phyloP scores from a whole-genome alignment of 2,888 invertebrate species.

The Drosophila testacea region DNA sequence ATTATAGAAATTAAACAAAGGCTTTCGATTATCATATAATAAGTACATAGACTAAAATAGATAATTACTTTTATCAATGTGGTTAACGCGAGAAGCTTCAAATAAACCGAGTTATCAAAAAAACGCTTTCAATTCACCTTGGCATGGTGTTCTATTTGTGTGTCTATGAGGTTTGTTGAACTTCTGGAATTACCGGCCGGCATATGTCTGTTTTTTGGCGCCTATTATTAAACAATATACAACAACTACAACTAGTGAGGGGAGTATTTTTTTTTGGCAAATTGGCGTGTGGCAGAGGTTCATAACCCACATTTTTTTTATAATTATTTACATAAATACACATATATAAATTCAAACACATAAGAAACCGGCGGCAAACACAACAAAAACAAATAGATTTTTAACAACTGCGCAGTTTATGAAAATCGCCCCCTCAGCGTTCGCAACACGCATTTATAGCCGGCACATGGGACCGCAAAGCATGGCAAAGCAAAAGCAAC shows the following conservation, averaged over 20 bases:
- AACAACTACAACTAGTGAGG: conserved; percentile 1
- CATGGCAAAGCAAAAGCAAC: conserved; percentile 18
- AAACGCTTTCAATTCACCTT: conserved; percentile 34
- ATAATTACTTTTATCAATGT: too few species aligned
- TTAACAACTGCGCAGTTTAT: conserved; percentile 53
- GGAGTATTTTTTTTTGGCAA: conserved; percentile 2
- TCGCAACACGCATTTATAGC: conserved; percentile 26
- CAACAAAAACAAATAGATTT: conserved; percentile 48
- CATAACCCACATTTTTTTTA: conserved; percentile 46
- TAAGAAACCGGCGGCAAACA: conserved; percentile 26
- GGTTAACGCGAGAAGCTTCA: conserved; percentile 17
- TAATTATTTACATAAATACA: conserved; percentile 10
- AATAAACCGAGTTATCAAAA: conserved; percentile 15
- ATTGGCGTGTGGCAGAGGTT: conserved; percentile 44
- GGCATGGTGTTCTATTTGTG: conserved; percentile 6
- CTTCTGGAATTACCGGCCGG: conserved; percentile 58
- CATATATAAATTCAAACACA: conserved; percentile 7
- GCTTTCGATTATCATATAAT: background rate
- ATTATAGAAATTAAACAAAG: conserved; percentile 5
- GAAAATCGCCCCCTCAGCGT: conserved; percentile 44
- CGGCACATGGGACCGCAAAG: conserved; percentile 30
- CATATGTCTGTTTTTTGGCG: conserved; percentile 33
- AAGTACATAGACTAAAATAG: too few species aligned
- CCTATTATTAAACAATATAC: conserved; percentile 14
- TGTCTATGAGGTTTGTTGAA: conserved; percentile 46